Percentiles rank a stretch among this genome's conserved stretches.
Evolutionary conservation across 2,797 vertebrate species (phyloP).

Genomic region (Gorsachius magnificus): DNA sequence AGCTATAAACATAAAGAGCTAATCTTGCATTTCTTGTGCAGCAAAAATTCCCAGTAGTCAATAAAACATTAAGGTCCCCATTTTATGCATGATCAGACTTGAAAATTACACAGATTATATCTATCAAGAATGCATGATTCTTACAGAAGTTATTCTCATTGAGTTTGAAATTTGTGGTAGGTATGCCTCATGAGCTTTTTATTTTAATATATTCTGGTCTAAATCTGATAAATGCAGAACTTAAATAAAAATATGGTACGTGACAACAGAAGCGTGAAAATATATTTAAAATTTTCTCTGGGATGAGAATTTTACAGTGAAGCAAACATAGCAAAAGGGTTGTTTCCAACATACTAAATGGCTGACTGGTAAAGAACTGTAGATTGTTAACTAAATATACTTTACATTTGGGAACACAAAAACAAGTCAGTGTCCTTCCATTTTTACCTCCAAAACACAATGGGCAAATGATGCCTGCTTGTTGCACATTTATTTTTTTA

Average conservation of each 20-base stretch:
- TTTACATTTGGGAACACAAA: not conserved
- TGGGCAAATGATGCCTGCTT: not conserved
- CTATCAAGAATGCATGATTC: not conserved
- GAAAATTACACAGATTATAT: not conserved
- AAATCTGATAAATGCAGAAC: not conserved
- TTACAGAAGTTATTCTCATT: not conserved
- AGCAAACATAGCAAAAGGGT: not conserved
- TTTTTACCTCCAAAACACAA: not conserved
- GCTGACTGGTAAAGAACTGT: not conserved
- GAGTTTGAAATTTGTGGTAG: not conserved
- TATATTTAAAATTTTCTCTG: not conserved
- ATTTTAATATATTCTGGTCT: not conserved
- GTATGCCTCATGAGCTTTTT: not conserved
- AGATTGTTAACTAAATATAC: not conserved
- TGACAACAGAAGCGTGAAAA: not conserved
- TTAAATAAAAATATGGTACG: not conserved
- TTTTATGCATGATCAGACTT: not conserved
- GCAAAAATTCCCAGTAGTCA: not conserved
- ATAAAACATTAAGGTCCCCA: not conserved
- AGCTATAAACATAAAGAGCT: not conserved
- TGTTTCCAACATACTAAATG: not conserved
- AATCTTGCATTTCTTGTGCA: not conserved
- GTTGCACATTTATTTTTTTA: not conserved
- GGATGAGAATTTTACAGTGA: not conserved
- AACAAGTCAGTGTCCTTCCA: not conserved